Percentiles rank a stretch among this genome's conserved stretches.
Evolutionary conservation across 2,797 vertebrate genomes (phyloP).

Genomic region (Paguma larvata): DNA sequence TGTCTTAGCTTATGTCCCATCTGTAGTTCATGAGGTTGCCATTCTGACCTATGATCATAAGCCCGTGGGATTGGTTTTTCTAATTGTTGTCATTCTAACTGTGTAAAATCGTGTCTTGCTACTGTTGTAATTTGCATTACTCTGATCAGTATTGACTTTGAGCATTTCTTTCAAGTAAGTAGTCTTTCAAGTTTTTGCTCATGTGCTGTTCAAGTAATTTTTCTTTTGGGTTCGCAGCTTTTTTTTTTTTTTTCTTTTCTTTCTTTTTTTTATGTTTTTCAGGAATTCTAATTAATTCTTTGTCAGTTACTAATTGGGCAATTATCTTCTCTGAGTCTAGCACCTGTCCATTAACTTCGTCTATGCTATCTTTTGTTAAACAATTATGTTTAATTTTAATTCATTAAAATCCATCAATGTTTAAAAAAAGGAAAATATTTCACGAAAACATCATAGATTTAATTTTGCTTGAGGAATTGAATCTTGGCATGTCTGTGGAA

Average conservation of each 20-base stretch:
- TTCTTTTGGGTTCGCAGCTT: background rate
- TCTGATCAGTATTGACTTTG: background rate
- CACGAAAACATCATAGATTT: background rate
- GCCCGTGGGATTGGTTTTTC: background rate
- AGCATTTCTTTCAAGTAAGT: background rate
- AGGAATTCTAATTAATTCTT: conserved; percentile 8
- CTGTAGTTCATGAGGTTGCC: background rate
- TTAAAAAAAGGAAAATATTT: background rate
- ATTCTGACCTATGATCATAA: background rate
- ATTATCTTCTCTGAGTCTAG: conserved; percentile 1
- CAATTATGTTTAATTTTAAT: background rate
- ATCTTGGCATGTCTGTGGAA: background rate
- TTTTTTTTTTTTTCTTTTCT: background rate
- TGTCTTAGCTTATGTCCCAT: background rate
- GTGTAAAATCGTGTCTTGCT: background rate
- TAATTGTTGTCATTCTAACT: background rate
- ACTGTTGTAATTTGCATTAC: background rate
- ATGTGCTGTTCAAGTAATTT: background rate
- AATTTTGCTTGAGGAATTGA: background rate
- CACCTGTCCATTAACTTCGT: background rate
- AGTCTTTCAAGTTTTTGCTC: background rate
- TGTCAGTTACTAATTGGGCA: background rate
- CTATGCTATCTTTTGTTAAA: background rate
- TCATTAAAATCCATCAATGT: background rate
- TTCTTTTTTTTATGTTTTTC: background rate